phyloP scores from a whole-genome alignment of 2,113 vertebrate genomes.

The Anoplopoma fimbria region DNA sequence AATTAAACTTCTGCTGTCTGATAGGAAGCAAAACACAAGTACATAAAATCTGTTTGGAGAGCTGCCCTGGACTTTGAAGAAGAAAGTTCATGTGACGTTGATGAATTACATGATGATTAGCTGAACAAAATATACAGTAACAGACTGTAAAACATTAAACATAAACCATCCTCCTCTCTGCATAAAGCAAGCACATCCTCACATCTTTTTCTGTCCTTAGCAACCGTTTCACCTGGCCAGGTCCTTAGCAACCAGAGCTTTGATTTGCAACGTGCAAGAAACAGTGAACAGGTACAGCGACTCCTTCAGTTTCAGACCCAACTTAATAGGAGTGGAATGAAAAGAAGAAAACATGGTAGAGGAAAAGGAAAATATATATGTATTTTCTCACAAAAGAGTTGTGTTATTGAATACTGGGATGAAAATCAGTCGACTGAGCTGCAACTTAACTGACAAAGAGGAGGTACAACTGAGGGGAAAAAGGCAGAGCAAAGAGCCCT shows the following conservation, averaged over 20 bases:
- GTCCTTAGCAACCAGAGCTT: conserved; percentile 58
- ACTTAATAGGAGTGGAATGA: not conserved
- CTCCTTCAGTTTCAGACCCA: not conserved
- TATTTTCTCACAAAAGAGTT: not conserved
- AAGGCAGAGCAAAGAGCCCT: not conserved
- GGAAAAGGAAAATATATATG: not conserved
- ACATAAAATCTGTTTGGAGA: too few species aligned
- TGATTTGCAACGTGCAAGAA: not conserved
- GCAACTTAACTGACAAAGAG: too few species aligned
- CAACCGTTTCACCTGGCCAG: conserved; percentile 50
- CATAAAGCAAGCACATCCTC: not conserved
- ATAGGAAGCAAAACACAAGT: too few species aligned
- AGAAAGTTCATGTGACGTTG: not conserved
- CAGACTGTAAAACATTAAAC: not conserved
- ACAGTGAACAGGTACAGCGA: too few species aligned
- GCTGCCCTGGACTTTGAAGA: too few species aligned
- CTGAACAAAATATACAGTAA: not conserved
- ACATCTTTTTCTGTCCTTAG: conserved; percentile 34
- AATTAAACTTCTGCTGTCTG: too few species aligned
- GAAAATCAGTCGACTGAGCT: not conserved
- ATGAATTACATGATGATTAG: not conserved
- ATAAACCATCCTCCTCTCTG: conserved; percentile 14
- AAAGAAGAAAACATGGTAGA: not conserved
- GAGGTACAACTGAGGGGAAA: not conserved
- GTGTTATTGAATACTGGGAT: not conserved